Percentiles rank a stretch among this genome's conserved stretches.
Conservation (phyloP, 2,113 vertebrate species). For the Ovis canadensis region DNA sequence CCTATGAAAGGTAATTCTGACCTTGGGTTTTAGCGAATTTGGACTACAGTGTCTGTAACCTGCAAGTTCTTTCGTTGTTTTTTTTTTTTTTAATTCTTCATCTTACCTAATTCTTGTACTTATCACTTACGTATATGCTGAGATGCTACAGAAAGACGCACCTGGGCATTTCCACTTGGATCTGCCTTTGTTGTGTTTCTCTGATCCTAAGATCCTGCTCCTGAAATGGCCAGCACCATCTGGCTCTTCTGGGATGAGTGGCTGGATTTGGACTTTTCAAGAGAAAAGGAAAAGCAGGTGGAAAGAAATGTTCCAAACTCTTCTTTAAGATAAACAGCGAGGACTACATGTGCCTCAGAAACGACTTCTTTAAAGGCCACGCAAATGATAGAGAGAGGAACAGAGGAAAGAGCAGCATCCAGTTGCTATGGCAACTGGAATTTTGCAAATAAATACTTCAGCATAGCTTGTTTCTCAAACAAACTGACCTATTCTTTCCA, state of each 20-base stretch:
- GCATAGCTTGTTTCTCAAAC: constrained; percentile 60
- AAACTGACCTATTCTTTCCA: constrained; percentile 32
- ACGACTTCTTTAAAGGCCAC: constrained; percentile 62
- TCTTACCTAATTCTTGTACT: background rate
- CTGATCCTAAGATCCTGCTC: background rate
- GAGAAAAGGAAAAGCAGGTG: background rate
- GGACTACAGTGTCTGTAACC: background rate
- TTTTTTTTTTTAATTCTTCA: background rate
- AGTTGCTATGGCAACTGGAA: constrained; percentile 77
- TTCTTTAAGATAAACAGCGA: background rate
- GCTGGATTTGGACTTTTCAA: background rate
- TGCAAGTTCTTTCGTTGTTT: background rate
- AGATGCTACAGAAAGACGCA: background rate
- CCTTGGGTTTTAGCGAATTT: constrained; percentile 20
- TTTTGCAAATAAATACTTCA: constrained; percentile 77
- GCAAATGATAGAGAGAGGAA: constrained; percentile 60
- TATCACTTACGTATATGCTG: background rate
- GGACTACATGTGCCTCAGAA: constrained; percentile 8
- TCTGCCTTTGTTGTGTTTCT: background rate
- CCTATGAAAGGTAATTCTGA: background rate
- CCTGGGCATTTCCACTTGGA: background rate
- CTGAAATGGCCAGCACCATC: background rate
- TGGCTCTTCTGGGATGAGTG: background rate
- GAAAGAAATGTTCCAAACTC: background rate
- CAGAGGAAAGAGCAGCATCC: constrained; percentile 59